Base-by-base conservation (phyloP, 2,797 vertebrate species). In the Diplodus sargus region DNA sequence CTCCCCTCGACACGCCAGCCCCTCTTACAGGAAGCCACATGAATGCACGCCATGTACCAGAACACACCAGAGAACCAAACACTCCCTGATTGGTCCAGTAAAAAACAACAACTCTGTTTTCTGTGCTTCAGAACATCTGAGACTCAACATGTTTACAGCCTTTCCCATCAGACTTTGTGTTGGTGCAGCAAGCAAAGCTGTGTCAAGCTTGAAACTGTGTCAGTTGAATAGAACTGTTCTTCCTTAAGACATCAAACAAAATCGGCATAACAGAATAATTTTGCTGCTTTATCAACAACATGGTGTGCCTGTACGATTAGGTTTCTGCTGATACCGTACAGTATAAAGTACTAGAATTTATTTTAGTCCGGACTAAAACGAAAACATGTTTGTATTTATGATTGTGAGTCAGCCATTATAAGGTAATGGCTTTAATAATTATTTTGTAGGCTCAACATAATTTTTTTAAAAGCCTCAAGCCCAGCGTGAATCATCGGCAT, bases 1-100 rank as follows among this genome's bases (percentile, higher is more conserved):
- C 63, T 77, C 71, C 73, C 25, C 28, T 74, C 5, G 7, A 73
- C 67, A 70, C 4, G 43, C 87, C 62, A 53, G 39, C 63, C 64
- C 68, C 34, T 39, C 69, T 90, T 84, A 87, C 82, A 34, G 70
- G 83, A 78, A 90, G 60, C 81, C 85, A 77, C 76, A 48, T 78
- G 79, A 71, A 59, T 63, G 79, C 56, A 74, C 56, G 47, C 70
- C 91, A 90, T 63, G 79, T 93, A 91, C 79, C 70, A 82, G 83
- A 91, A 87, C 80, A 87, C 77, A 62, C 58, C 22, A 17, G 23
- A 25, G 60, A 69, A 76, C 78, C 85, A 84, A 89, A 86, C 74
- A 81, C 51, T 79, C 61, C 23, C 60, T 68, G 45, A 88, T 67
- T 49, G 45, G 45, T 78, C 56, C 52, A 56, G 64, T 86, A 75